A percentile compares a stretch with the other conserved stretches of the same genome.
phyloP scores from a whole-genome alignment of 2,113 vertebrate genomes.

The Dicaeum eximium region DNA sequence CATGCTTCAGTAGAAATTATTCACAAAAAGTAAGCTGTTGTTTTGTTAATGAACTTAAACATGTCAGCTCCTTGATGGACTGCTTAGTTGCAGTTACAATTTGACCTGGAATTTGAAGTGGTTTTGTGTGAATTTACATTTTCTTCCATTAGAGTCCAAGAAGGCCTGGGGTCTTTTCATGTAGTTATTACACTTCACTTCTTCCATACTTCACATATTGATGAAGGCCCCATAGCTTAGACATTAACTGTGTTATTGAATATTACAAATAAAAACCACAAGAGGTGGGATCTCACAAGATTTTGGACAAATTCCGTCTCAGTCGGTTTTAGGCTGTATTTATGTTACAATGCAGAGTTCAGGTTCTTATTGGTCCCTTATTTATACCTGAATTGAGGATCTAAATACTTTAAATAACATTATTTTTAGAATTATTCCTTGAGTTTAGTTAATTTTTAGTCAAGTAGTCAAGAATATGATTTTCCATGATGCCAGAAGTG shows the following conservation, averaged over 20 bases:
- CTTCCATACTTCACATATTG: background rate
- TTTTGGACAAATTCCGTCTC: background rate
- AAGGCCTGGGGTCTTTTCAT: background rate
- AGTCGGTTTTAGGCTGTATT: background rate
- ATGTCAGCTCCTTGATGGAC: background rate
- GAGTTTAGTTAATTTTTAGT: background rate
- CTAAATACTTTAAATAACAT: background rate
- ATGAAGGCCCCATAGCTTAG: background rate
- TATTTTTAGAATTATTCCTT: background rate
- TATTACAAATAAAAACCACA: background rate
- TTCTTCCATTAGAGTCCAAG: background rate
- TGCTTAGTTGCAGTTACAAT: background rate
- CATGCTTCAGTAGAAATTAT: constrained; percentile 47
- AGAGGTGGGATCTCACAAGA: background rate
- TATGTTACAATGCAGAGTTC: background rate
- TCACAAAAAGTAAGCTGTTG: constrained; percentile 63
- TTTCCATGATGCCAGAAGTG: background rate
- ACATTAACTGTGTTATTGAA: background rate
- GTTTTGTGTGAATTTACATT: background rate
- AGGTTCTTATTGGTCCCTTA: background rate
- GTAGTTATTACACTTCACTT: background rate
- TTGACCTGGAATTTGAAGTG: background rate
- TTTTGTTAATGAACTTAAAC: background rate
- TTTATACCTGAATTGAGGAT: background rate
- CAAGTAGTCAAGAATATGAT: background rate